Percentiles rank a stretch among this genome's conserved stretches.
phyloP scores from a whole-genome alignment of 2,797 vertebrate genomes.

The Meriones psammophilus region DNA sequence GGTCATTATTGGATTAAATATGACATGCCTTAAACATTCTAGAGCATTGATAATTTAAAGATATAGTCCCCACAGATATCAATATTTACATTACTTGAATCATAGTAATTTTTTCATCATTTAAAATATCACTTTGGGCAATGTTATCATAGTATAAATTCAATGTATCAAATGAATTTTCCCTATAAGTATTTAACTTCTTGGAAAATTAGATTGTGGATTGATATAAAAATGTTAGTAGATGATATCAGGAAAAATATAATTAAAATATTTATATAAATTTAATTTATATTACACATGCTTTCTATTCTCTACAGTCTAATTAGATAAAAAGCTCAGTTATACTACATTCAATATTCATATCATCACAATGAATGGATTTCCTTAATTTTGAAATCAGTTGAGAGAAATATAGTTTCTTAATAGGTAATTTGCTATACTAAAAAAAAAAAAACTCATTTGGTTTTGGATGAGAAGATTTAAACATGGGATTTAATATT shows the following conservation, averaged over 20 bases:
- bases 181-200: not conserved
- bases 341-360: not conserved
- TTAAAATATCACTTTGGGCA: conserved; percentile 26
- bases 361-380: not conserved
- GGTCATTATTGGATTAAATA: conserved; percentile 63
- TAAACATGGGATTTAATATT: conserved; percentile 2
- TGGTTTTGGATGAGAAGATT: conserved; percentile 34
- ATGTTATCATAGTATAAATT: conserved; percentile 35
- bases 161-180: conserved; percentile 34
- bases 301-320: conserved; percentile 18
- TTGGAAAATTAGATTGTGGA: conserved; percentile 8
- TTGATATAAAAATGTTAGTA: conserved; percentile 25
- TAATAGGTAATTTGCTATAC: conserved; percentile 29
- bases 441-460: not conserved
- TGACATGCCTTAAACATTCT: conserved; percentile 68
- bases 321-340: not conserved
- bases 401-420: conserved; percentile 31
- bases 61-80: not conserved
- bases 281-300: conserved; percentile 2
- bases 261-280: conserved; percentile 51
- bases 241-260: not conserved
- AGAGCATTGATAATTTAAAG: conserved; percentile 40
- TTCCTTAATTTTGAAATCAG: conserved; percentile 36
- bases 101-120: conserved; percentile 35
- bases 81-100: conserved; percentile 11